Conservation (phyloP, 2,797 vertebrate species). For the Sebastes dallii region DNA sequence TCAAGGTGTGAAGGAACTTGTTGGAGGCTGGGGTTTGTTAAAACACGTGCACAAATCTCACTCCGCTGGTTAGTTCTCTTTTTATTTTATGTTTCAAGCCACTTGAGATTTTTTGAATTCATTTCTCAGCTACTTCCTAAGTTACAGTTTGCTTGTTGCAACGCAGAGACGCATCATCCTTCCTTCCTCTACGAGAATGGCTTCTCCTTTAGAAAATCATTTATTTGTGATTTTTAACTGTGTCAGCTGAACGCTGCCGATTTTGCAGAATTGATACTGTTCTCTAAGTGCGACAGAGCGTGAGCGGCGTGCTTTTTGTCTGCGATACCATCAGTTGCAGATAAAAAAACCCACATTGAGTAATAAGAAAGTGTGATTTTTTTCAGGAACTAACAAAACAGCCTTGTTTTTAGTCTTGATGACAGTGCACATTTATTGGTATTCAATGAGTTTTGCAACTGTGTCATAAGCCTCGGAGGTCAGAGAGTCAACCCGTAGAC, state of each 20-base stretch:
- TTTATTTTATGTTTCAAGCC: not conserved
- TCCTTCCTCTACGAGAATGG: slow-evolving; percentile 21
- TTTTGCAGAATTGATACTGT: not conserved
- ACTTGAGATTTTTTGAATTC: not conserved
- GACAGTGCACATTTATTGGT: slow-evolving; percentile 3
- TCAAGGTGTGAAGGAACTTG: not conserved
- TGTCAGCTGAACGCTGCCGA: not conserved
- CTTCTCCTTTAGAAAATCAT: slow-evolving; percentile 1
- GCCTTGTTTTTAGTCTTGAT: slow-evolving; percentile 10
- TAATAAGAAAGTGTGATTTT: not conserved
- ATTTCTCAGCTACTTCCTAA: slow-evolving; percentile 10
- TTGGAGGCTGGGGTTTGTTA: not conserved
- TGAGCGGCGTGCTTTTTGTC: not conserved
- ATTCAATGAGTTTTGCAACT: slow-evolving; percentile 12
- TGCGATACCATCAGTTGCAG: not conserved
- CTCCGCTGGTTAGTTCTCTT: not conserved
- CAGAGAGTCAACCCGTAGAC: slow-evolving; percentile 10
- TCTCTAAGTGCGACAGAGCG: not conserved
- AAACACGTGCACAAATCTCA: not conserved
- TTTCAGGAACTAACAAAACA: not conserved
- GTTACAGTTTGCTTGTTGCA: slow-evolving; percentile 14
- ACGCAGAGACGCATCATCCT: not conserved
- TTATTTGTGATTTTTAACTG: not conserved
- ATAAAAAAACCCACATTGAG: not conserved
- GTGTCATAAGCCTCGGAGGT: slow-evolving; percentile 15